Evolutionary conservation across 2,888 invertebrate species (phyloP), one percentile per base, ranked within the genome.

Genomic region (Hofmannophila pseudospretella): DNA sequence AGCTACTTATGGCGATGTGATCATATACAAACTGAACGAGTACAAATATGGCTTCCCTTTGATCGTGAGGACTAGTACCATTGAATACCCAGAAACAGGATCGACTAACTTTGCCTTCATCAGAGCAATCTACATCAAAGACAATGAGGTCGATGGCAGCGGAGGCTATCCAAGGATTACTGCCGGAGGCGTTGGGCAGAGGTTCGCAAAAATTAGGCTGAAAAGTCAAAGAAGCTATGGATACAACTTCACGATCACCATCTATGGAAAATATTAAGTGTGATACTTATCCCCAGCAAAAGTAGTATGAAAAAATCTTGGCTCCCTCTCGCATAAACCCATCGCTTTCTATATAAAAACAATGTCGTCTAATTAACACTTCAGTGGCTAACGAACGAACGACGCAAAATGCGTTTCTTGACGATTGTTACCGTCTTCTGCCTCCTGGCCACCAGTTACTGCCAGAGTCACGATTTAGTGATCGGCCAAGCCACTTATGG

Each of bases 31-130:
- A 52, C 30, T 40, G 3, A 73, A 73, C 47, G 78, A 80, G 40
- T 61, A 58, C 39, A 86, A 80, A 58, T 81, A 79, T 29, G 80
- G 75, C 4, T 78, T 85, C 51, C 85, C 85, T 0, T 55, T 81
- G 2, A 43, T 80, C 12, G 62, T 73, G 7, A 60, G 85, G 22
- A 64, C 70, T 0, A 75, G 64, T 23, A 47, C 61, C 2, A 56
- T 86, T 0, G 79, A 79, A 11, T 86, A 69, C 31, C 85, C 85
- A 0, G 67, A 71, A 43, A 58, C 70, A 14, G 82, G 81, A 1
- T 52, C 61, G 10, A 58, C 60, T 2, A 81, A 81, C 52, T 79
- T 68, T 42, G 81, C 79, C 0, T 64, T 54, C 5, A 82, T 86
- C 4, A 70, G 49, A 44, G 72, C 82, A 4, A 75, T 86, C 1